These are phyloP conservation scores for Gambusia affinis DNA, from an alignment of 2,113 vertebrate genomes.

Conservation along the genomic window DNA sequence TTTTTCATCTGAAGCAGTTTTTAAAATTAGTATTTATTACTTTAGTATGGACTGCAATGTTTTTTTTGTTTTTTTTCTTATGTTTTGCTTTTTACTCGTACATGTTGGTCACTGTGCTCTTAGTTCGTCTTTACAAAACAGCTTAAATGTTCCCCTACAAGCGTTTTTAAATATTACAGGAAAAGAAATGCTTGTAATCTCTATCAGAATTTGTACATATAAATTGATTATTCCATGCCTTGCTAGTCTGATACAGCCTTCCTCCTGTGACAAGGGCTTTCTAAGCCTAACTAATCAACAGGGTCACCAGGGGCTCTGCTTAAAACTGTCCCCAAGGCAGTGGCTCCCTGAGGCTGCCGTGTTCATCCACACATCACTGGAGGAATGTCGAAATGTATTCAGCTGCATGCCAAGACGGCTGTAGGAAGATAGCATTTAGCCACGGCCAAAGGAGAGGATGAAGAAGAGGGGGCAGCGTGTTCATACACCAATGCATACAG, in stretches of 20 bases:
- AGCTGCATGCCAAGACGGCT: slow-evolving; percentile 11
- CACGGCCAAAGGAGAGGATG: slow-evolving; percentile 19
- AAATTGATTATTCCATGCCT: slow-evolving; percentile 59
- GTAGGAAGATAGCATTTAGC: slow-evolving; percentile 21
- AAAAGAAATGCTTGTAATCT: background rate
- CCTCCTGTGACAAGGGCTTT: slow-evolving; percentile 65
- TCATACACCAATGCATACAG: slow-evolving; percentile 31
- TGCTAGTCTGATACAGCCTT: slow-evolving; percentile 52
- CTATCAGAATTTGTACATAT: slow-evolving; percentile 37
- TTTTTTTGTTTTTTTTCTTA: background rate
- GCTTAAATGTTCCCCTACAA: background rate
- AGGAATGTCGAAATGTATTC: slow-evolving; percentile 37
- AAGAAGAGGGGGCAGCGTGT: slow-evolving; percentile 1
- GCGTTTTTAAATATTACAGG: background rate
- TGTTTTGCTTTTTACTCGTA: background rate
- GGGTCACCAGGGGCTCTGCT: slow-evolving; percentile 45
- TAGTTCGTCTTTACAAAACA: too few relatives aligned
- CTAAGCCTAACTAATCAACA: slow-evolving; percentile 53
- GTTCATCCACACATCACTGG: slow-evolving; percentile 44
- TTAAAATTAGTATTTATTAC: background rate
- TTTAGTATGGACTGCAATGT: background rate
- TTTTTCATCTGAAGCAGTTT: background rate
- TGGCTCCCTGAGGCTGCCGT: slow-evolving; percentile 42
- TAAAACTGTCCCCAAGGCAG: slow-evolving; percentile 57
- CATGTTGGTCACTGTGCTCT: background rate